A percentile compares a stretch with the other conserved stretches of the same genome.
phyloP scores from a whole-genome alignment of 2,888 invertebrate genomes.

The Stegophylla sp. region DNA sequence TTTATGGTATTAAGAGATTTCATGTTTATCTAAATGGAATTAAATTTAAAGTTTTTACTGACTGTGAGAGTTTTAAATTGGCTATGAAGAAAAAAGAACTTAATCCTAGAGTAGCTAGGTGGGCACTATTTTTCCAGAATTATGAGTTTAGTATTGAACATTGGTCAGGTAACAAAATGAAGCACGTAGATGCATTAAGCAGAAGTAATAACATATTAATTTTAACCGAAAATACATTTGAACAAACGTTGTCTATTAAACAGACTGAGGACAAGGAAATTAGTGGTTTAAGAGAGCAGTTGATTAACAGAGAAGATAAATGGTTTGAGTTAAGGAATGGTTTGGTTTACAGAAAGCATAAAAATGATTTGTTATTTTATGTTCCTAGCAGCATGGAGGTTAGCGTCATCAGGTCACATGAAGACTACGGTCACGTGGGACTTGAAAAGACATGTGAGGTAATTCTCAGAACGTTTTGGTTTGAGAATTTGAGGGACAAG shows the following conservation, averaged over 20 bases:
- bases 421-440: slow-evolving; percentile 12
- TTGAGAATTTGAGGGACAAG: slow-evolving; percentile 13
- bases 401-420: slow-evolving; percentile 28
- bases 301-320: background rate
- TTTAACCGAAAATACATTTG: slow-evolving; percentile 20
- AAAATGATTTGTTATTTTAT: slow-evolving; percentile 12
- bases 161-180: slow-evolving; percentile 62
- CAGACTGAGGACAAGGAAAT: slow-evolving; percentile 17
- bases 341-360: slow-evolving; percentile 24
- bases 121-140: slow-evolving; percentile 63
- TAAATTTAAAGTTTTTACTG: no score
- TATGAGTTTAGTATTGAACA: slow-evolving; percentile 62
- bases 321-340: slow-evolving; percentile 25
- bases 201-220: slow-evolving; percentile 36
- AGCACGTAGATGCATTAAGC: slow-evolving; percentile 63
- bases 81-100: slow-evolving; percentile 63
- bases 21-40: slow-evolving; percentile 63
- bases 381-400: slow-evolving; percentile 16
- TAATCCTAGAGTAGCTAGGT: slow-evolving; percentile 62
- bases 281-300: no score
- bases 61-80: slow-evolving; percentile 62
- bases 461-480: slow-evolving; percentile 24
- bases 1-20: slow-evolving; percentile 63
- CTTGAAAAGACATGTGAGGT: slow-evolving; percentile 20
- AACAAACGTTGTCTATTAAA: slow-evolving; percentile 13